phyloP scores from a whole-genome alignment of 2,113 vertebrate genomes.

The Acinonyx jubatus region DNA sequence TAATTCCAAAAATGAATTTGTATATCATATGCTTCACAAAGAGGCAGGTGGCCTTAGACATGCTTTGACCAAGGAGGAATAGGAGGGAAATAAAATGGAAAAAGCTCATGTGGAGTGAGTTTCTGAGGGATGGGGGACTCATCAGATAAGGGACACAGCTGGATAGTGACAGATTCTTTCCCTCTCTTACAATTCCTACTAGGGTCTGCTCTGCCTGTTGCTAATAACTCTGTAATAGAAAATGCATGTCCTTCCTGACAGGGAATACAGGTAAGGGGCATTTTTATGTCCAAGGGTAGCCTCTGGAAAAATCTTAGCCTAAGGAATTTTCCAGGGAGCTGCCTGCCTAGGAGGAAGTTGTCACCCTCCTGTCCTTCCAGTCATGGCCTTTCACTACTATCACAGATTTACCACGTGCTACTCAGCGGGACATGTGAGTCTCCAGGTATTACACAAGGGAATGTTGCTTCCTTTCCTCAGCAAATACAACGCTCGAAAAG shows the following conservation, averaged over 20 bases:
- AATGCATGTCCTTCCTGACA: background rate
- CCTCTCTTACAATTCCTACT: background rate
- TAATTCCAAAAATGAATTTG: background rate
- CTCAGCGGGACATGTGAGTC: background rate
- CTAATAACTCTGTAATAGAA: background rate
- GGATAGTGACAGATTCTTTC: background rate
- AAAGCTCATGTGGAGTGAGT: background rate
- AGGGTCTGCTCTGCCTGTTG: background rate
- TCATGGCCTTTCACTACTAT: background rate
- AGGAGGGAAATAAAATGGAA: background rate
- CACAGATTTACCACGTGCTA: background rate
- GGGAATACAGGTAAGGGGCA: background rate
- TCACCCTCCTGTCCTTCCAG: background rate
- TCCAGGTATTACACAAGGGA: background rate
- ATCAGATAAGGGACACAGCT: fast-evolving
- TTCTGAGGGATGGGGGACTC: background rate
- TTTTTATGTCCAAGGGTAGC: background rate
- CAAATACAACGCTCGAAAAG: background rate
- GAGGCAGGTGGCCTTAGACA: background rate
- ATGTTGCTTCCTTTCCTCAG: background rate
- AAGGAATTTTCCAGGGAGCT: background rate
- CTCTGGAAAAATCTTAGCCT: background rate
- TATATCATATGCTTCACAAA: background rate
- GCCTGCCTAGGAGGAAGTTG: background rate
- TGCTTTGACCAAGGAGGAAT: background rate